Evolutionary conservation across 2,888 invertebrate genomes (phyloP).

Genomic region (Cataglyphis albicans): DNA sequence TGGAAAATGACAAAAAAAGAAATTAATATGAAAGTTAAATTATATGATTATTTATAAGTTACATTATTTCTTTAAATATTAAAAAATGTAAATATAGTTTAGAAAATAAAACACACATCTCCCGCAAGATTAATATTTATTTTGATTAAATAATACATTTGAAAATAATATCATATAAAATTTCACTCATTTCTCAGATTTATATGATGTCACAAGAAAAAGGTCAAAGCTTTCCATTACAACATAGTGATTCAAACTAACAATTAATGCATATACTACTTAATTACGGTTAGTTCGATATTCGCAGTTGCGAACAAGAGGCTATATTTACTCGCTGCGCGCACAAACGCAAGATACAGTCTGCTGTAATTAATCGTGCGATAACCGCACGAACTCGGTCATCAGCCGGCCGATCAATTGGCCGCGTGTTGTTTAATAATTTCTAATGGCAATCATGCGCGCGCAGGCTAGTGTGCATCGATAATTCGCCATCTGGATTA

Average conservation of each 20-base stretch:
- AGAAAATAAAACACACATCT: not conserved
- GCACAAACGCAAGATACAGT: slow-evolving; percentile 36
- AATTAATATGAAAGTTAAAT: not conserved
- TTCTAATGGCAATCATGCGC: slow-evolving; percentile 46
- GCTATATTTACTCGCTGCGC: slow-evolving; percentile 16
- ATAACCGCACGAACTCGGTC: slow-evolving; percentile 41
- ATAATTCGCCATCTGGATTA: slow-evolving; percentile 50
- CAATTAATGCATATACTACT: slow-evolving; percentile 23
- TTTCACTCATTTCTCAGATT: not conserved
- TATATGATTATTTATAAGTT: not conserved
- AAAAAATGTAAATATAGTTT: not conserved
- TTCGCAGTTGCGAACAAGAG: slow-evolving; percentile 28
- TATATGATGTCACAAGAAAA: not conserved
- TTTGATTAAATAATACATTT: not conserved
- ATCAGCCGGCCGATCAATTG: slow-evolving; percentile 51
- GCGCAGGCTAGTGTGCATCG: slow-evolving; percentile 28
- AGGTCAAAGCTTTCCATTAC: not conserved
- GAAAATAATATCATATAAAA: not conserved
- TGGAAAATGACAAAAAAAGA: not conserved
- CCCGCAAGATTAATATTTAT: not conserved
- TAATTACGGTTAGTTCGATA: slow-evolving; percentile 30
- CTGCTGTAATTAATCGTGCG: slow-evolving; percentile 43
- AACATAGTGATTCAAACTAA: not conserved
- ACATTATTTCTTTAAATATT: not conserved
- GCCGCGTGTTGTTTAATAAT: slow-evolving; percentile 45